A percentile compares a stretch with the other conserved stretches of the same genome.
These are phyloP conservation scores for Neodiprion pinetum DNA, from an alignment of 1,140 invertebrate species.

Conservation along the genomic window DNA sequence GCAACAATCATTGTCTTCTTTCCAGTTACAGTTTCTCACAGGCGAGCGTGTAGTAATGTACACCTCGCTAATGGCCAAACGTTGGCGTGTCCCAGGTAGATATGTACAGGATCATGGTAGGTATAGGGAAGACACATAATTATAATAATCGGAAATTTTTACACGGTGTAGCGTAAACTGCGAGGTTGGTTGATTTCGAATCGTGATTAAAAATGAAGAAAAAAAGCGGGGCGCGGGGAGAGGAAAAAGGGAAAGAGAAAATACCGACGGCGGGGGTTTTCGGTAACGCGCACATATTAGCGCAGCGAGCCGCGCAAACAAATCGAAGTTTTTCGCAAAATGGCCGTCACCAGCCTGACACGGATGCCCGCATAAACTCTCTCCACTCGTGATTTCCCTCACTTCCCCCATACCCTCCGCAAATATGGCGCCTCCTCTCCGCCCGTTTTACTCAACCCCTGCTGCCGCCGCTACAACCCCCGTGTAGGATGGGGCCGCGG, in stretches of 20 bases:
- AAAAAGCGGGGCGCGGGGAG: not conserved
- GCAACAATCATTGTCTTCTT: no score
- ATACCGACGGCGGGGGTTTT: not conserved
- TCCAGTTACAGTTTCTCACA: no score
- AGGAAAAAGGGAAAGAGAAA: not conserved
- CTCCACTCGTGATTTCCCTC: constrained; percentile 59
- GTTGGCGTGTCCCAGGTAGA: no score
- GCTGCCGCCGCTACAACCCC: constrained; percentile 1
- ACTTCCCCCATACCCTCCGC: constrained; percentile 52
- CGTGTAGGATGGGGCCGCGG: no score
- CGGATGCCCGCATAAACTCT: constrained; percentile 57
- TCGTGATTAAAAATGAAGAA: not conserved
- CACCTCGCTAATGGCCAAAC: no score
- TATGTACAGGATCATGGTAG: no score
- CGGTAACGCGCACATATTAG: not conserved
- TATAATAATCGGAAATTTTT: no score
- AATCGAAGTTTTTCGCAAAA: constrained; percentile 63
- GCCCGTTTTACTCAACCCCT: constrained; percentile 56
- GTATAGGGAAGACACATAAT: no score
- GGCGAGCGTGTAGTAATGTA: no score
- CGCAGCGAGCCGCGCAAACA: constrained; percentile 41
- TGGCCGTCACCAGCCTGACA: constrained; percentile 61
- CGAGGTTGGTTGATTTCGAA: no score
- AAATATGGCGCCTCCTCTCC: constrained; percentile 62
- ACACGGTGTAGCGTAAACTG: no score